These are phyloP conservation scores for Anomalospiza imberbis DNA, from an alignment of 2,797 vertebrate genomes.

Conservation along the genomic window DNA sequence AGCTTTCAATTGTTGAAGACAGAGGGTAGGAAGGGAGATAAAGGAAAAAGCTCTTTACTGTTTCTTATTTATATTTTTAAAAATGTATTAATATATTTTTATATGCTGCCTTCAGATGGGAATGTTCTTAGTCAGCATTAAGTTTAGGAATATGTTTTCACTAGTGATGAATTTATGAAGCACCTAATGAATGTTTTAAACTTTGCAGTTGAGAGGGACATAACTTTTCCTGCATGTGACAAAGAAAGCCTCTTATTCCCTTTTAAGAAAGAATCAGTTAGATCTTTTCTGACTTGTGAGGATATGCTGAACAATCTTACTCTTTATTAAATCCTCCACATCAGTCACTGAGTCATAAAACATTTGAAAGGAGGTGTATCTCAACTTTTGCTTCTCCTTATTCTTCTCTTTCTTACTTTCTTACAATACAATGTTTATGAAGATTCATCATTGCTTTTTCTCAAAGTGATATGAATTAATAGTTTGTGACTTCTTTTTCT, in stretches of 20 bases:
- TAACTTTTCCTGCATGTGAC: not conserved
- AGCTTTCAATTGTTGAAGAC: not conserved
- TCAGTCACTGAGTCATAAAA: not conserved
- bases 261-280: not conserved
- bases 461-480: not conserved
- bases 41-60: rapidly evolving
- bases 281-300: not conserved
- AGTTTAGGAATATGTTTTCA: not conserved
- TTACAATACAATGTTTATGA: not conserved
- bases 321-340: not conserved
- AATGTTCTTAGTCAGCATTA: not conserved
- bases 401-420: not conserved
- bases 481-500: not conserved
- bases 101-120: not conserved
- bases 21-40: not conserved
- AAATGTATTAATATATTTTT: not conserved
- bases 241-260: not conserved
- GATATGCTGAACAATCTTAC: not conserved
- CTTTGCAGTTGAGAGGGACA: not conserved
- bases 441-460: not conserved
- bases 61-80: not conserved
- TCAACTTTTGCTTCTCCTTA: not conserved
- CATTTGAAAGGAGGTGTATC: not conserved
- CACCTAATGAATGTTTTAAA: not conserved
- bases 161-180: not conserved